Percentiles rank a stretch among this genome's conserved stretches.
phyloP scores from a whole-genome alignment of 2,113 vertebrate species.

The Dasyprocta punctata region DNA sequence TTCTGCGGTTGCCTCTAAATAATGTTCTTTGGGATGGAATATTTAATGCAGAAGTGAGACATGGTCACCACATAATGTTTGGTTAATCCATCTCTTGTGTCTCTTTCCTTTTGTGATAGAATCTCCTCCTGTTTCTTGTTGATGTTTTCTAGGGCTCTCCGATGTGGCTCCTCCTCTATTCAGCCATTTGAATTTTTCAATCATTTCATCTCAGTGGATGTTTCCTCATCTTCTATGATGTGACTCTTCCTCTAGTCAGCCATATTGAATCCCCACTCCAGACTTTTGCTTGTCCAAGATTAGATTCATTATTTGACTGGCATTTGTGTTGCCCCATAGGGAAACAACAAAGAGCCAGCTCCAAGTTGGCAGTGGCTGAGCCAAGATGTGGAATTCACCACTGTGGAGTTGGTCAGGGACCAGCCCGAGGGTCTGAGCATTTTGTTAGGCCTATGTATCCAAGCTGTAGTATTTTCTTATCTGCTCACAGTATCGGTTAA shows the following conservation, averaged over 20 bases:
- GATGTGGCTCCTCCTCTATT: background rate
- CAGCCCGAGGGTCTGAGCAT: background rate
- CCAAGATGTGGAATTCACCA: background rate
- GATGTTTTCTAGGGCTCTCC: background rate
- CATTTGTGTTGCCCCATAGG: background rate
- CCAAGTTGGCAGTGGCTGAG: background rate
- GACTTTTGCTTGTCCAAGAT: background rate
- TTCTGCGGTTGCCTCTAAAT: background rate
- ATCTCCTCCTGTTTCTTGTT: background rate
- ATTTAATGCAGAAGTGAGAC: background rate
- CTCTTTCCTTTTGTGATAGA: background rate
- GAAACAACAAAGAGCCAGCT: background rate
- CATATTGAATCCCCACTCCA: background rate
- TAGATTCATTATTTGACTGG: background rate
- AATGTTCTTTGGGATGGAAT: background rate
- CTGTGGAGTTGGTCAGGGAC: background rate
- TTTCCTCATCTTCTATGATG: background rate
- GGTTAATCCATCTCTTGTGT: background rate
- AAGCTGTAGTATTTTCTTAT: background rate
- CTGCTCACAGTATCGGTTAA: background rate
- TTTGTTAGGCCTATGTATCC: background rate
- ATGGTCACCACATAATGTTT: background rate
- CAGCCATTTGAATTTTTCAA: background rate
- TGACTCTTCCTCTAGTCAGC: background rate
- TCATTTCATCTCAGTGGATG: background rate